Percentiles rank a stretch among this genome's conserved stretches.
Evolutionary conservation across 1,140 invertebrate genomes (phyloP).

Genomic region (Eriocheir sinensis): DNA sequence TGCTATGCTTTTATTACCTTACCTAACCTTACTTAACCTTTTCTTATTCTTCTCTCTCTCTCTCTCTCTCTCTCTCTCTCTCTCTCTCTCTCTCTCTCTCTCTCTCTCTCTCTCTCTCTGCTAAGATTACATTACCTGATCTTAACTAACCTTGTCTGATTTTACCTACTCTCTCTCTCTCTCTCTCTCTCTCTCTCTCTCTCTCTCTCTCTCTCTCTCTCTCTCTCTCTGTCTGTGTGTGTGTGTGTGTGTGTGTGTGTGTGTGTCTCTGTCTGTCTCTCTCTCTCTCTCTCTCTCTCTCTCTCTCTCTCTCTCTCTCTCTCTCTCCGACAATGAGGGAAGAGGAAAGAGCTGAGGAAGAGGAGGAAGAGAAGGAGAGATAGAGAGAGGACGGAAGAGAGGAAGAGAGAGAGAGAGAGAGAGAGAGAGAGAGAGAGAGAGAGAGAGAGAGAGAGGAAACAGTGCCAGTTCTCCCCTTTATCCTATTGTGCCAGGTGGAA

Average conservation of each 20-base stretch:
- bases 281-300: background rate
- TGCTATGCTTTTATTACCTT: background rate
- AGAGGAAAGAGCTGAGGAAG: conserved; percentile 2
- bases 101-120: background rate
- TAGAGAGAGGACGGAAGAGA: background rate
- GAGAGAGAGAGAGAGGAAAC: background rate
- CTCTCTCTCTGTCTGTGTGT: background rate
- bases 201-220: too few relatives aligned
- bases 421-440: background rate
- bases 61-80: background rate
- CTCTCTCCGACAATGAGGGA: background rate
- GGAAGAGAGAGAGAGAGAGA: background rate
- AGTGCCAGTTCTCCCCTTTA: too few relatives aligned
- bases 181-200: too few relatives aligned
- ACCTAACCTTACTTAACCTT: background rate
- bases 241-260: background rate
- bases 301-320: conserved; percentile 44
- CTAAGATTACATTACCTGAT: background rate
- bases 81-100: background rate
- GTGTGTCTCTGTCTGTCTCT: background rate
- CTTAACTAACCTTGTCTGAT: too few relatives aligned
- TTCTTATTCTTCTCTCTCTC: background rate
- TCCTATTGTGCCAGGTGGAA: background rate
- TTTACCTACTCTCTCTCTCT: background rate
- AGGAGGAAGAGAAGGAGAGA: background rate